Conservation (phyloP, 2,888 invertebrate genomes). For the Brachylomia viminalis region DNA sequence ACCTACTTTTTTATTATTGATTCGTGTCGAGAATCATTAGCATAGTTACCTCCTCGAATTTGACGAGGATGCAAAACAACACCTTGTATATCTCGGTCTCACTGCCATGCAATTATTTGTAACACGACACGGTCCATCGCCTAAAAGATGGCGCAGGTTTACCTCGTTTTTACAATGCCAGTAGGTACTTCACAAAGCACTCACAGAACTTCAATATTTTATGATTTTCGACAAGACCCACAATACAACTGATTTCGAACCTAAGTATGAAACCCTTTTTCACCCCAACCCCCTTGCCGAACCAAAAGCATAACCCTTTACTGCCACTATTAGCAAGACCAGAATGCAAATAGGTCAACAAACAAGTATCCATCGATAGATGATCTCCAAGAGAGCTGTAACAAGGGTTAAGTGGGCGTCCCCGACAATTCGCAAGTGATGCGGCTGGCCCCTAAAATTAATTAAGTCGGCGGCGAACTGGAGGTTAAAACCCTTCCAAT, state of each 20-base stretch:
- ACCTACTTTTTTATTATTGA: too few species aligned
- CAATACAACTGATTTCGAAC: background rate
- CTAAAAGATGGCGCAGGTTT: background rate
- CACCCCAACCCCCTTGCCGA: background rate
- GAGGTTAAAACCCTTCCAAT: conserved; percentile 60
- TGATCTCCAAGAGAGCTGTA: conserved; percentile 49
- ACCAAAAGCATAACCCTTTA: conserved; percentile 31
- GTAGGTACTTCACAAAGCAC: background rate
- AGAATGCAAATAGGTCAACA: conserved; percentile 59
- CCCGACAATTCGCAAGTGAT: conserved; percentile 63
- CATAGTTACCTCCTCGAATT: too few species aligned
- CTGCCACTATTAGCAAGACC: conserved; percentile 36
- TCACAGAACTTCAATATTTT: background rate
- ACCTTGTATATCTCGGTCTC: background rate
- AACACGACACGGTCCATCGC: background rate
- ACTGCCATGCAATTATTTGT: background rate
- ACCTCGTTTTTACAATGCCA: background rate
- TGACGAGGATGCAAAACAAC: too few species aligned
- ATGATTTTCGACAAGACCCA: background rate
- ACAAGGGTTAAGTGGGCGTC: conserved; percentile 57
- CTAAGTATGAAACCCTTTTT: background rate
- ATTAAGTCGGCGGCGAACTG: conserved; percentile 51
- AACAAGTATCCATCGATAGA: conserved; percentile 55
- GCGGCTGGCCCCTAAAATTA: conserved; percentile 61
- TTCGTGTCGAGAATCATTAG: too few species aligned